These are phyloP conservation scores for Drosophila hawaiiensis DNA, from an alignment of 2,888 invertebrate species.

Conservation along the genomic window DNA sequence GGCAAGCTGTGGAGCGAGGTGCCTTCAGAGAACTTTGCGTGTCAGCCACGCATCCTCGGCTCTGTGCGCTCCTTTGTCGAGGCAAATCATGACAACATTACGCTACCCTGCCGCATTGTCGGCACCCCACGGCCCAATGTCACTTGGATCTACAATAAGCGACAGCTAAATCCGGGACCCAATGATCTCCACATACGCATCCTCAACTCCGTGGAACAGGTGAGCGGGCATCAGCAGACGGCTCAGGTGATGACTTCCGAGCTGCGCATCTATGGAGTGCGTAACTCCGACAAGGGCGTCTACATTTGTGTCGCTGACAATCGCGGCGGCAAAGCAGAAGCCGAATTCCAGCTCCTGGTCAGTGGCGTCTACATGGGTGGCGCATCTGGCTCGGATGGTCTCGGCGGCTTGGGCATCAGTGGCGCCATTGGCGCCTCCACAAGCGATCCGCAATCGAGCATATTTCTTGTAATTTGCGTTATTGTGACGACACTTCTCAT, in stretches of 20 bases:
- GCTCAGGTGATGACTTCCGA: conserved; percentile 84
- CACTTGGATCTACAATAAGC: conserved; percentile 87
- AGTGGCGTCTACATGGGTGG: conserved; percentile 82
- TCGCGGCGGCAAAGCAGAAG: conserved; percentile 91
- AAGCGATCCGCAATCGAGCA: conserved; percentile 86
- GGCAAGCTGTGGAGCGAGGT: conserved; percentile 91
- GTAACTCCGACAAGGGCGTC: conserved; percentile 89
- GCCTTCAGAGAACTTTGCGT: conserved; percentile 91
- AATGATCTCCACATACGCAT: conserved; percentile 81
- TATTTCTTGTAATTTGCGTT: conserved; percentile 84
- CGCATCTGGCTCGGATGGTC: conserved; percentile 68
- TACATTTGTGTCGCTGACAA: conserved; percentile 93
- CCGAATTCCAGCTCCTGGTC: conserved; percentile 89
- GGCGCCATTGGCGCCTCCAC: conserved; percentile 80
- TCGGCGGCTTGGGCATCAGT: conserved; percentile 84
- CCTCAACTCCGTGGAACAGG: conserved; percentile 78
- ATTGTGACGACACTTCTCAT: conserved; percentile 87
- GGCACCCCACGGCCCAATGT: conserved; percentile 91
- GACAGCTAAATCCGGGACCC: conserved; percentile 70
- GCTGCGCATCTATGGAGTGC: conserved; percentile 89
- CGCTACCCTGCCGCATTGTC: conserved; percentile 89
- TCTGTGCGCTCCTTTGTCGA: conserved; percentile 86
- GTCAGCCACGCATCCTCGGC: conserved; percentile 90
- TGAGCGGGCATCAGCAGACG: conserved; percentile 40
- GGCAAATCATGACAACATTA: conserved; percentile 89